phyloP scores from a whole-genome alignment of 1,140 invertebrate genomes.

The Schlechtendalia chinensis region DNA sequence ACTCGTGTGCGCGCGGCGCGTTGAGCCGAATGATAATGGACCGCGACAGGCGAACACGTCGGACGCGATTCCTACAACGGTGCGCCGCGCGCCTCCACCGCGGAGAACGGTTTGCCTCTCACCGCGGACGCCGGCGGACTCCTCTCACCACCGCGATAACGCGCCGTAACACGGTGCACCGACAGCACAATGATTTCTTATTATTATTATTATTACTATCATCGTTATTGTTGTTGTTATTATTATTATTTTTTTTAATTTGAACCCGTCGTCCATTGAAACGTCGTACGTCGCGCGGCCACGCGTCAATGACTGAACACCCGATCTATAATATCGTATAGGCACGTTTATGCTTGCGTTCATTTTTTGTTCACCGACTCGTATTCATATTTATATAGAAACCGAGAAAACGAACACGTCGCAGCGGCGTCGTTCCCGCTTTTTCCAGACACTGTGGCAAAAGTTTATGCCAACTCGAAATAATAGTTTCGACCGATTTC shows the following conservation, averaged over 20 bases:
- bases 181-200: not conserved
- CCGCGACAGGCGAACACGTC: not conserved
- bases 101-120: not conserved
- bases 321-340: too few relatives aligned
- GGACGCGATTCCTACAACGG: constrained; percentile 25
- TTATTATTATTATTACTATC: not conserved
- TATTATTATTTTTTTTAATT: not conserved
- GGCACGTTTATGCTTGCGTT: too few relatives aligned
- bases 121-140: not conserved
- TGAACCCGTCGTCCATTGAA: not conserved
- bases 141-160: constrained; percentile 44
- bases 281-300: not conserved
- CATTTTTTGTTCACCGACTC: too few relatives aligned
- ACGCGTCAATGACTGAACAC: not conserved
- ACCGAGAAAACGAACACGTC: too few relatives aligned
- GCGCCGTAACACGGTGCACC: constrained; percentile 12
- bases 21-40: constrained; percentile 32
- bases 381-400: too few relatives aligned
- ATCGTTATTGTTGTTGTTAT: not conserved
- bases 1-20: not conserved
- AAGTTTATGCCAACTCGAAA: too few relatives aligned
- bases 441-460: too few relatives aligned
- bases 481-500: too few relatives aligned
- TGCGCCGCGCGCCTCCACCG: not conserved
- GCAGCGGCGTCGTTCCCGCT: too few relatives aligned